Percentiles rank a stretch among this genome's conserved stretches.
Evolutionary conservation across 2,888 invertebrate genomes (phyloP).

Genomic region (Perdita meconis): DNA sequence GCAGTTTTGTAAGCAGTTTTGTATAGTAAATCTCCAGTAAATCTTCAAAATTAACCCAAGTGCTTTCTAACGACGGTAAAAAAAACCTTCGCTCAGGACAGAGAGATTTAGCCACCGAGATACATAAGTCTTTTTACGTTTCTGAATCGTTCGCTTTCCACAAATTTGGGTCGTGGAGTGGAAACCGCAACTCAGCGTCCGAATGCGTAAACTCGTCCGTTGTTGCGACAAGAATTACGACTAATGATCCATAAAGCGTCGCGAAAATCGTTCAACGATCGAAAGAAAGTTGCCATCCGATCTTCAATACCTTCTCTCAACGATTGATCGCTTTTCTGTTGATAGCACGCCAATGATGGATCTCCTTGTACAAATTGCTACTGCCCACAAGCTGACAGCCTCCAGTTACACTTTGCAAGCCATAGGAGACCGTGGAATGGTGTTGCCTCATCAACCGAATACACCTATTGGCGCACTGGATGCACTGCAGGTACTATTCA

Average conservation of each 20-base stretch:
- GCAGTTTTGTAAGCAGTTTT: background rate
- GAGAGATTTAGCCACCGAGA: conserved; percentile 24
- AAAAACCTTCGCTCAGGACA: background rate
- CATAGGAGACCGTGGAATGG: conserved; percentile 86
- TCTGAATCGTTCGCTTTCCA: conserved; percentile 23
- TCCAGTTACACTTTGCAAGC: conserved; percentile 88
- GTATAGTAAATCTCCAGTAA: background rate
- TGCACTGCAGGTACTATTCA: conserved; percentile 85
- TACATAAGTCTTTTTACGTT: background rate
- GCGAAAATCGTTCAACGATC: conserved; percentile 12
- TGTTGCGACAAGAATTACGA: background rate
- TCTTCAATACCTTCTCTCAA: background rate
- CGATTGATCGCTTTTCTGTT: conserved; percentile 62
- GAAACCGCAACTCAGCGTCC: too few relatives aligned
- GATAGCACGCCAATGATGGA: conserved; percentile 92
- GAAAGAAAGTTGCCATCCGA: conserved; percentile 28
- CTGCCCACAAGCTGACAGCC: conserved; percentile 88
- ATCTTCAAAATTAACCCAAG: background rate
- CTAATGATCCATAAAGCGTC: conserved; percentile 34
- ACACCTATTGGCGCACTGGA: conserved; percentile 89
- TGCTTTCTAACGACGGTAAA: conserved; percentile 33
- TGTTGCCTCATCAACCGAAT: conserved; percentile 89
- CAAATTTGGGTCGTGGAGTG: conserved; percentile 29
- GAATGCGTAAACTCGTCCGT: background rate
- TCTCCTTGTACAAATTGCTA: conserved; percentile 89